A percentile compares a stretch with the other conserved stretches of the same genome.
phyloP scores from a whole-genome alignment of 1,140 invertebrate species.

The Drosophila virilis region DNA sequence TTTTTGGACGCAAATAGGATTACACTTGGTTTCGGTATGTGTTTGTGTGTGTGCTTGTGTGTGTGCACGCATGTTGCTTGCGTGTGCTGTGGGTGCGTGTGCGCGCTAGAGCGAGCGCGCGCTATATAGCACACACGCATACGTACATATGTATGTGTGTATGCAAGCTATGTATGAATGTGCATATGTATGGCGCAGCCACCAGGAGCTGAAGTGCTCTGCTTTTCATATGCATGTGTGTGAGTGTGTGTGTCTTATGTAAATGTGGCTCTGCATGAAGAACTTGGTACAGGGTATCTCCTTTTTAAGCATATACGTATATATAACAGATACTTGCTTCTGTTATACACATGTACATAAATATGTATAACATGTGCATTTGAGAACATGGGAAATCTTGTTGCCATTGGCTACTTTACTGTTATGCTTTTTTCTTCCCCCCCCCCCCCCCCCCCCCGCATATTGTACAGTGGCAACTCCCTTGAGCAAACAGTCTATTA shows the following conservation, averaged over 20 bases:
- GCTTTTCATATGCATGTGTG: background rate
- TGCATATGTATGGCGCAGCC: constrained; percentile 27
- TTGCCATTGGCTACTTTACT: constrained; percentile 38
- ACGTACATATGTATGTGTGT: background rate
- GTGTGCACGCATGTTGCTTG: constrained; percentile 42
- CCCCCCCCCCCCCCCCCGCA: no score
- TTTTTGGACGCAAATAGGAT: constrained; percentile 77
- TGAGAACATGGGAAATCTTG: constrained; percentile 25
- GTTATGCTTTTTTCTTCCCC: constrained; percentile 4
- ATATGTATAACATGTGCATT: constrained; percentile 11
- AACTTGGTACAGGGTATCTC: constrained; percentile 19
- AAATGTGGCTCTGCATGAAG: constrained; percentile 1
- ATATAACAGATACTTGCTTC: constrained; percentile 4
- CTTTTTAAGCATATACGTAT: background rate
- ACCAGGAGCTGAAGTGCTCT: constrained; percentile 34
- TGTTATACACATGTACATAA: background rate
- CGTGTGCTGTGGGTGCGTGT: constrained; percentile 35
- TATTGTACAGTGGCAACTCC: background rate
- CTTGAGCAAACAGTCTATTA: background rate
- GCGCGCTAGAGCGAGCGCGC: constrained; percentile 29
- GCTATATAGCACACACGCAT: constrained; percentile 12
- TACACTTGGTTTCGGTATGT: constrained; percentile 40
- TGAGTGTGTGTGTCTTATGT: background rate
- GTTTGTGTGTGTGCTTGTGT: constrained; percentile 8
- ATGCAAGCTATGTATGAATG: constrained; percentile 1